Percentiles rank a stretch among this genome's conserved stretches.
Conservation (phyloP, 2,888 invertebrate species). For the Latrodectus hesperus region DNA sequence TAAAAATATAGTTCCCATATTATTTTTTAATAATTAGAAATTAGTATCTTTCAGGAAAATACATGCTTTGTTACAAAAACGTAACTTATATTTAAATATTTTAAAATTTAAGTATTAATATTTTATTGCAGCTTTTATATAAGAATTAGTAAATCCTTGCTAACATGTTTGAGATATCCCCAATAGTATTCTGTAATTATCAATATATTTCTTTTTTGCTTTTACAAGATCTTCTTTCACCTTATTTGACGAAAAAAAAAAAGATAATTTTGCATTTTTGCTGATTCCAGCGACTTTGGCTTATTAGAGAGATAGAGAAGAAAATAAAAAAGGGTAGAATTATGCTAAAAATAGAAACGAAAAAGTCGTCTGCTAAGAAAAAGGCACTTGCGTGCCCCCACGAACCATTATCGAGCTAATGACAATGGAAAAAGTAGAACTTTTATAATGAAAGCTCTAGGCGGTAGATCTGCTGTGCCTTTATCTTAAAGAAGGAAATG, state of each 20-base stretch:
- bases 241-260: background rate
- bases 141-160: no score
- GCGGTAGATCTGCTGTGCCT: slow-evolving; percentile 26
- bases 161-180: no score
- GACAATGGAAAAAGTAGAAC: slow-evolving; percentile 50
- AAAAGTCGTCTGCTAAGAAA: slow-evolving; percentile 19
- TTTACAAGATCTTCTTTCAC: slow-evolving; percentile 12
- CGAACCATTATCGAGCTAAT: slow-evolving; percentile 53
- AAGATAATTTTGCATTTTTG: slow-evolving; percentile 31
- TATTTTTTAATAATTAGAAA: no score
- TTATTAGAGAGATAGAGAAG: background rate
- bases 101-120: no score
- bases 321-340: slow-evolving; percentile 2
- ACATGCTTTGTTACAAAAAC: no score
- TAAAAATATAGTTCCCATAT: no score
- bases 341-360: slow-evolving; percentile 30
- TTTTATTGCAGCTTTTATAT: no score
- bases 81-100: no score
- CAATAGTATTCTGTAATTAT: no score
- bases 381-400: slow-evolving; percentile 42
- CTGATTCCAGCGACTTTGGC: slow-evolving; percentile 13
- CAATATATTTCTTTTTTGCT: no score
- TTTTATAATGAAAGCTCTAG: slow-evolving; percentile 56
- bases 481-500: slow-evolving; percentile 44
- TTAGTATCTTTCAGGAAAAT: no score